These are phyloP conservation scores for Oegoconia quadripuncta DNA, from an alignment of 2,888 invertebrate species.

Conservation along the genomic window DNA sequence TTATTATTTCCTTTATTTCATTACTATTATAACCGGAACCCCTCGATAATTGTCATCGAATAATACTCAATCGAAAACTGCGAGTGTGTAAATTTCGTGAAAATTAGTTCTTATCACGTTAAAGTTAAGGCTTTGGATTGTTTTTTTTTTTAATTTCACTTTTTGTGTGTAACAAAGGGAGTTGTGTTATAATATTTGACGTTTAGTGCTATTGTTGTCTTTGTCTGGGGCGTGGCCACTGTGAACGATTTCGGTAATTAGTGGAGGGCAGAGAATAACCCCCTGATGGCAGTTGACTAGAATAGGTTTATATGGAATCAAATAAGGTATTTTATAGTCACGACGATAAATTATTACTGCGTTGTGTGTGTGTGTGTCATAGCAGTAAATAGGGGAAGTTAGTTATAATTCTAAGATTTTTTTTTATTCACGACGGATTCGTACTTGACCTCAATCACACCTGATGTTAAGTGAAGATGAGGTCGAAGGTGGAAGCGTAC, in stretches of 20 bases:
- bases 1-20: slow-evolving; percentile 22
- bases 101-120: background rate
- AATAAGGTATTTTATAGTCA: too few relatives aligned
- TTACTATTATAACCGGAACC: slow-evolving; percentile 8
- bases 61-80: background rate
- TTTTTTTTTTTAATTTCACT: background rate
- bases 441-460: too few relatives aligned
- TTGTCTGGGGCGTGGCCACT: slow-evolving; percentile 26
- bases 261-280: background rate
- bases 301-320: too few relatives aligned
- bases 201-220: slow-evolving; percentile 18
- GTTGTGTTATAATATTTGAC: slow-evolving; percentile 22
- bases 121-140: background rate
- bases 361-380: too few relatives aligned
- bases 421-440: too few relatives aligned
- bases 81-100: background rate
- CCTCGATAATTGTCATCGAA: slow-evolving; percentile 1
- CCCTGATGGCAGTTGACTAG: too few relatives aligned
- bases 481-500: too few relatives aligned
- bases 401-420: too few relatives aligned
- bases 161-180: slow-evolving; percentile 11
- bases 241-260: slow-evolving; percentile 15
- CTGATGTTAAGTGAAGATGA: too few relatives aligned
- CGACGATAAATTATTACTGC: too few relatives aligned
- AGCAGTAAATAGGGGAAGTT: too few relatives aligned